These are phyloP conservation scores for Temnothorax longispinosus DNA, from an alignment of 1,140 invertebrate species.

Conservation along the genomic window DNA sequence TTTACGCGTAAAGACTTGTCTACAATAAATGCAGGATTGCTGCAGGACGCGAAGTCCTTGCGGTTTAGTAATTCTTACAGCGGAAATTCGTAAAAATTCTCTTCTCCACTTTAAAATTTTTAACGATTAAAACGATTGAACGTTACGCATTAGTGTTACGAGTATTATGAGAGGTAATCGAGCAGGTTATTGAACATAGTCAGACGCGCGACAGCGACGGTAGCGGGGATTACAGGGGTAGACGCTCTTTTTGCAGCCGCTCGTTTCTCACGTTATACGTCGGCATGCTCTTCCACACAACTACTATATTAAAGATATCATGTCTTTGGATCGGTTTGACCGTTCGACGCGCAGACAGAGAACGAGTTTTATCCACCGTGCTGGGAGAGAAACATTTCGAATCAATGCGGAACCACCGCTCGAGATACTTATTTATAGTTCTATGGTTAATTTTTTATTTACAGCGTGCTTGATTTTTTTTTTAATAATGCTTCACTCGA, in stretches of 20 bases:
- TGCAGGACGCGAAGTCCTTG: not conserved
- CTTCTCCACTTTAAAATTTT: not conserved
- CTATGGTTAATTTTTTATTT: constrained; percentile 2
- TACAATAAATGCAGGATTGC: constrained; percentile 40
- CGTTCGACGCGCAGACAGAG: constrained; percentile 4
- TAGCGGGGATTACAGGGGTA: constrained; percentile 3
- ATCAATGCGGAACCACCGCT: constrained; percentile 13
- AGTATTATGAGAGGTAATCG: constrained; percentile 22
- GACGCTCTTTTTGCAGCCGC: constrained; percentile 31
- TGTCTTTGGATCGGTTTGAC: constrained; percentile 34
- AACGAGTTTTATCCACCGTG: constrained; percentile 35
- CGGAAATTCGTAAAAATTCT: not conserved
- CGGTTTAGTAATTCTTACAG: not conserved
- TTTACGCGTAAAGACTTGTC: constrained; percentile 43
- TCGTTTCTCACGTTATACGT: constrained; percentile 52
- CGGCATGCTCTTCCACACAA: constrained; percentile 27
- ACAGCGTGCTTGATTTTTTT: not conserved
- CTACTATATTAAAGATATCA: constrained; percentile 47
- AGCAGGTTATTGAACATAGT: constrained; percentile 26
- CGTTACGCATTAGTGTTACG: not conserved
- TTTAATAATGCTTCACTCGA: not conserved
- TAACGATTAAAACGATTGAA: constrained; percentile 5
- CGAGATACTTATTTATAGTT: constrained; percentile 7
- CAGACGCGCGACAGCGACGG: constrained; percentile 10
- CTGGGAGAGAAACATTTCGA: not conserved